phyloP scores from a whole-genome alignment of 1,140 invertebrate species.

The Drosophila nasuta region DNA sequence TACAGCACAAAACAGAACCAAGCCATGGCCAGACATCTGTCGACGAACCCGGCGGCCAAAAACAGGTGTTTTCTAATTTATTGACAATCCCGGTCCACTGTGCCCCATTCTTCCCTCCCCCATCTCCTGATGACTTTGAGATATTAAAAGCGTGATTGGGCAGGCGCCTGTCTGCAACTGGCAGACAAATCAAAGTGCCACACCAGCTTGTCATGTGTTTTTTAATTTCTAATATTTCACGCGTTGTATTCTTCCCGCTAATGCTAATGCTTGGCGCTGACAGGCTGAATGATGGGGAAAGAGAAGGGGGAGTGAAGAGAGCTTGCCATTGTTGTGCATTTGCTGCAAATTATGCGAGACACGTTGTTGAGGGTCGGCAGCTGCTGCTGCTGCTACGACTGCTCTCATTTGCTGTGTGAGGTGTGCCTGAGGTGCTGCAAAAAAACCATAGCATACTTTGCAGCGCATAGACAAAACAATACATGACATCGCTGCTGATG shows the following conservation, averaged over 20 bases:
- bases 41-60: constrained; percentile 49
- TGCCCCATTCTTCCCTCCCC: neutral
- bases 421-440: constrained; percentile 71
- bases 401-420: constrained; percentile 50
- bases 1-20: constrained; percentile 50
- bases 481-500: constrained; percentile 3
- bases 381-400: constrained; percentile 3
- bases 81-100: constrained; percentile 43
- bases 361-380: constrained; percentile 51
- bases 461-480: neutral
- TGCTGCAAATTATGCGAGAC: constrained; percentile 79
- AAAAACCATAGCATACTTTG: constrained; percentile 8
- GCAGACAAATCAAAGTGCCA: constrained; percentile 79
- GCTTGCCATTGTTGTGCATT: constrained; percentile 76
- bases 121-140: constrained; percentile 43
- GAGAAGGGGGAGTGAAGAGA: constrained; percentile 18
- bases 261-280: constrained; percentile 53
- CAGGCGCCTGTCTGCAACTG: constrained; percentile 52
- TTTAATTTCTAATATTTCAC: constrained; percentile 83
- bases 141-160: constrained; percentile 62
- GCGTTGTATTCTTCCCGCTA: constrained; percentile 34
- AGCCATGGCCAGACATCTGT: constrained; percentile 55
- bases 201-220: constrained; percentile 74
- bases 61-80: constrained; percentile 82
- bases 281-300: constrained; percentile 21